Evolutionary conservation across 2,113 vertebrate genomes (phyloP).

Genomic region (Turnix velox): DNA sequence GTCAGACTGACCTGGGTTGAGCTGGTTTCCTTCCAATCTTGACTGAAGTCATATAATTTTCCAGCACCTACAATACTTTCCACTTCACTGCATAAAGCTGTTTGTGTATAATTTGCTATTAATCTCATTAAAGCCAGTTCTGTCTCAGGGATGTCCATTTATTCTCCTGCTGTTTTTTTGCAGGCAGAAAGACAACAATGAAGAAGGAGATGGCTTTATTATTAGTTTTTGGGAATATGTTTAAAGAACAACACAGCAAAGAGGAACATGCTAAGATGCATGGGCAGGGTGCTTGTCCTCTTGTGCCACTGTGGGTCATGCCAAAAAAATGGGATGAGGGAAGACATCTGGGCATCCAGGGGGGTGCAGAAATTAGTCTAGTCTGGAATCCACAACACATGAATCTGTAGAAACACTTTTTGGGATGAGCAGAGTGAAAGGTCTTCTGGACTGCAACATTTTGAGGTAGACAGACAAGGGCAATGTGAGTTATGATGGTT

Average conservation of each 20-base stretch:
- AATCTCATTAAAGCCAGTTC: neutral
- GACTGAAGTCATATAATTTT: neutral
- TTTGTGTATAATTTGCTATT: neutral
- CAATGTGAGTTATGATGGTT: fast-evolving
- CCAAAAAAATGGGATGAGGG: neutral
- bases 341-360: neutral
- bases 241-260: neutral
- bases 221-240: neutral
- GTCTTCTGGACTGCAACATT: neutral
- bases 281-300: neutral
- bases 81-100: neutral
- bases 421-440: neutral
- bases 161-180: neutral
- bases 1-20: neutral
- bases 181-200: neutral
- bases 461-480: neutral
- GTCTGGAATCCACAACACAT: neutral
- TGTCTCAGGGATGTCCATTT: neutral
- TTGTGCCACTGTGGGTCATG: neutral
- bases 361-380: neutral
- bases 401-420: neutral
- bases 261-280: neutral
- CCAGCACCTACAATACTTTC: neutral
- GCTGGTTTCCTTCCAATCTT: neutral
- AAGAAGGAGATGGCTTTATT: neutral